These are phyloP conservation scores for Loris lydekkerianus DNA, from an alignment of 2,797 vertebrate genomes.

Conservation along the genomic window DNA sequence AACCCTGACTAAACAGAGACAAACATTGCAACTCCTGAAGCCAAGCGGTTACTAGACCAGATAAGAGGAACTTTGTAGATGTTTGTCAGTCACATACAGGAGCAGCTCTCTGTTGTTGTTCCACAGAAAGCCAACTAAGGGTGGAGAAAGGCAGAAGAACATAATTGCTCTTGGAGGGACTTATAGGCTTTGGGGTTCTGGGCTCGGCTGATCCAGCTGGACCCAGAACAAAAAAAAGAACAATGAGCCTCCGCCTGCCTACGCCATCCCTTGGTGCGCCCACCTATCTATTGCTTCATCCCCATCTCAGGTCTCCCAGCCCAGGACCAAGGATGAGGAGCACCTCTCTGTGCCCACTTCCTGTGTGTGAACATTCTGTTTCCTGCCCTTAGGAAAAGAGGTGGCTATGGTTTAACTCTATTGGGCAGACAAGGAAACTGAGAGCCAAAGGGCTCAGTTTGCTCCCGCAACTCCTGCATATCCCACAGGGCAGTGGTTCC, in stretches of 20 bases:
- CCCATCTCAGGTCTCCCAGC: background rate
- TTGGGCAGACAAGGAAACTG: conserved; percentile 58
- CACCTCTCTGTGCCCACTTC: background rate
- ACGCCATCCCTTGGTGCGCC: background rate
- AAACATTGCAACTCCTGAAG: conserved; percentile 79
- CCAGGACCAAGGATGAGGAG: background rate
- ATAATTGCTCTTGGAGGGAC: conserved; percentile 38
- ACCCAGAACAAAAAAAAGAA: conserved; percentile 47
- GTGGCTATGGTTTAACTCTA: conserved; percentile 26
- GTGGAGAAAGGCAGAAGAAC: conserved; percentile 56
- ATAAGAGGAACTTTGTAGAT: conserved; percentile 83
- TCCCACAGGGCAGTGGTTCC: background rate
- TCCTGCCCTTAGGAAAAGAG: conserved; percentile 33
- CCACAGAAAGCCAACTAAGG: conserved; percentile 51
- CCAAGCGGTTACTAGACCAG: conserved; percentile 72
- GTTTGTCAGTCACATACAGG: conserved; percentile 73
- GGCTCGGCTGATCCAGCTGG: background rate
- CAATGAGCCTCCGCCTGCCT: background rate
- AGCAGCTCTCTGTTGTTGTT: conserved; percentile 59
- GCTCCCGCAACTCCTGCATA: background rate
- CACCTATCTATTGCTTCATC: conserved; percentile 14
- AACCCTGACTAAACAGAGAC: conserved; percentile 81
- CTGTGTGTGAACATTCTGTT: conserved; percentile 34
- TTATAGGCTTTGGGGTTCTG: background rate
- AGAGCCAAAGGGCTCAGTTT: background rate